These are phyloP conservation scores for Sinhomidia bicolor DNA, from an alignment of 2,888 invertebrate genomes.

Conservation along the genomic window DNA sequence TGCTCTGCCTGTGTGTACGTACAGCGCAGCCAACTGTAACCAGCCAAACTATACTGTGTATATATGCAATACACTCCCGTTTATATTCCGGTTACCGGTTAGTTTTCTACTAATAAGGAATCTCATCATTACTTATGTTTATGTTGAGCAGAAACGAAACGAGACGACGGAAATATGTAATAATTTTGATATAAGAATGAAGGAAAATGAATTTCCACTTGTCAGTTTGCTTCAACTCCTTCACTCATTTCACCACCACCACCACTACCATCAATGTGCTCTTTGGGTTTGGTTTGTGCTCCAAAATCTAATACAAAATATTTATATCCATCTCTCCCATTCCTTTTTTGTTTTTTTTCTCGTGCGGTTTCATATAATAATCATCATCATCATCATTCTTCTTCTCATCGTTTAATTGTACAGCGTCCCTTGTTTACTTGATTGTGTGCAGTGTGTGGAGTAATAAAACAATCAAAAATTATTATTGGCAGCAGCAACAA, in stretches of 20 bases:
- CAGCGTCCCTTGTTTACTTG: background rate
- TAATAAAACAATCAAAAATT: conserved; percentile 53
- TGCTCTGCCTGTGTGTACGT: background rate
- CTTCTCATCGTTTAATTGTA: conserved; percentile 46
- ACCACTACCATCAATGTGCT: background rate
- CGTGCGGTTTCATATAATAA: too few relatives aligned
- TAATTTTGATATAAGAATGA: conserved; percentile 18
- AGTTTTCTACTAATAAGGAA: conserved; percentile 34
- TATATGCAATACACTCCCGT: too few relatives aligned
- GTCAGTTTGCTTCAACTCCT: background rate
- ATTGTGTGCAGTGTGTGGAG: conserved; percentile 9
- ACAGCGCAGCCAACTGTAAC: background rate
- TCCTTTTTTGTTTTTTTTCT: background rate
- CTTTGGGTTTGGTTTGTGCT: background rate
- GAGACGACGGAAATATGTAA: conserved; percentile 35
- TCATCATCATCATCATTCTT: background rate
- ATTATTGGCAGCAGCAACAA: conserved; percentile 27
- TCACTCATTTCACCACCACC: background rate
- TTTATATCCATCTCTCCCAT: background rate
- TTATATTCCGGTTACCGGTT: conserved; percentile 11
- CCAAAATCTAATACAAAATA: background rate
- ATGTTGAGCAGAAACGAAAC: conserved; percentile 4
- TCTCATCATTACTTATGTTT: conserved; percentile 13
- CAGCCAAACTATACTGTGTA: background rate
- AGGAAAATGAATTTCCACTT: conserved; percentile 38